phyloP scores from a whole-genome alignment of 1,140 invertebrate genomes.

The Hesperophylax magnus region DNA sequence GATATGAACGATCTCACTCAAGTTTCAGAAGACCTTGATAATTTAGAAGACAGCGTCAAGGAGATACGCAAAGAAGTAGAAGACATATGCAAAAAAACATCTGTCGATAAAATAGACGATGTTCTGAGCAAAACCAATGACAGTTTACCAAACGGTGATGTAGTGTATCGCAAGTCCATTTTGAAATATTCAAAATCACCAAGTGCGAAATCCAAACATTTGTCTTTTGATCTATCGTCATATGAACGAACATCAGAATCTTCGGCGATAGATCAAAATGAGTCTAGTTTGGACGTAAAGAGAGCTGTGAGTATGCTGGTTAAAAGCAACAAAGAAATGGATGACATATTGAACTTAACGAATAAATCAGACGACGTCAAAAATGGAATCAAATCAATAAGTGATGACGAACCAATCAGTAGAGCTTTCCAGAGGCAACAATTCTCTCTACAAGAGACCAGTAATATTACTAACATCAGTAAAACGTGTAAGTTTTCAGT shows the following conservation, averaged over 20 bases:
- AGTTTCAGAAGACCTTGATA: slow-evolving; percentile 26
- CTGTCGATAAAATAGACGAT: not conserved
- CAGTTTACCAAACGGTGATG: not conserved
- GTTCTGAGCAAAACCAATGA: not conserved
- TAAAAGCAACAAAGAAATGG: not conserved
- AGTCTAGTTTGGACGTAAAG: not conserved
- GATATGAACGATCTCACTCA: slow-evolving; percentile 29
- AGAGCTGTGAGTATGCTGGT: not conserved
- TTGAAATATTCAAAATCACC: slow-evolving; percentile 3
- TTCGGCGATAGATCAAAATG: not conserved
- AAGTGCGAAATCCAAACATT: not conserved
- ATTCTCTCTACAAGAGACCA: not conserved
- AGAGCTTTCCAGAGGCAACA: not conserved
- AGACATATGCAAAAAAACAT: slow-evolving; percentile 30
- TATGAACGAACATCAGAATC: not conserved
- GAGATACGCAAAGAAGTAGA: slow-evolving; percentile 29
- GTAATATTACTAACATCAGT: too few species aligned
- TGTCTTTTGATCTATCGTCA: not conserved
- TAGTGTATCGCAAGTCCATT: not conserved
- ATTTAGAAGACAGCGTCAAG: slow-evolving; percentile 28
- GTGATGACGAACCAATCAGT: not conserved
- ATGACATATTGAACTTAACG: not conserved
- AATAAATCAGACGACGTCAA: slow-evolving; percentile 6
- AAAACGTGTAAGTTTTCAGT: slow-evolving; percentile 12
- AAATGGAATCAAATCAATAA: not conserved